phyloP scores from a whole-genome alignment of 2,113 vertebrate species.

The Macrotis lagotis region DNA sequence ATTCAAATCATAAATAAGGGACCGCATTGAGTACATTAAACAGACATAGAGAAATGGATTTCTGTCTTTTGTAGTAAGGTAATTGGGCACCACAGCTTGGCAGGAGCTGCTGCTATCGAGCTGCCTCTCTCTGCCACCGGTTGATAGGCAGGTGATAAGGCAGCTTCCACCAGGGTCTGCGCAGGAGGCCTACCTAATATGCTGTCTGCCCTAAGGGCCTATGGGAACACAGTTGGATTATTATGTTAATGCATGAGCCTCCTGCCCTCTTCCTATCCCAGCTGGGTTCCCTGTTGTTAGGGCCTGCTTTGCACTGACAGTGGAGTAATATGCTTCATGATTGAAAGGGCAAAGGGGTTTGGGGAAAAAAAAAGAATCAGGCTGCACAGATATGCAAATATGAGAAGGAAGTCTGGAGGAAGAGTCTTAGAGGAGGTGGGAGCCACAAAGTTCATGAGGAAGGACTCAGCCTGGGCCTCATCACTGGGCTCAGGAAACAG shows the following conservation, averaged over 20 bases:
- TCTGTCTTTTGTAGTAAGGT: constrained; percentile 76
- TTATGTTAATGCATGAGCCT: constrained; percentile 99
- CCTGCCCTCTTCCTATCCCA: constrained; percentile 98
- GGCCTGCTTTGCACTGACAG: constrained; percentile 99
- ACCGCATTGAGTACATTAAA: constrained; percentile 63
- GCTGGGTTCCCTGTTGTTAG: constrained; percentile 97
- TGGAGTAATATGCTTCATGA: constrained; percentile 99
- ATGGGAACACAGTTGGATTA: constrained; percentile 97
- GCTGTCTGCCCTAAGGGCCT: constrained; percentile 98
- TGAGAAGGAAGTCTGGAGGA: constrained; percentile 80
- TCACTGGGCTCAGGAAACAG: constrained; percentile 72
- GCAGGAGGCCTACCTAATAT: constrained; percentile 95
- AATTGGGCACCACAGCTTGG: constrained; percentile 79
- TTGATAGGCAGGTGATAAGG: constrained; percentile 92
- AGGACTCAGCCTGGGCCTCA: constrained; percentile 74
- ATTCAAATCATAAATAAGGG: constrained; percentile 56
- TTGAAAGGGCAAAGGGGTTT: constrained; percentile 99
- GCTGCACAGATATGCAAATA: constrained; percentile 92
- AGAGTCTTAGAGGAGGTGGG: constrained; percentile 66
- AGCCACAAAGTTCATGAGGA: constrained; percentile 79
- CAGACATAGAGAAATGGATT: constrained; percentile 69
- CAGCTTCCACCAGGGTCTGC: constrained; percentile 87
- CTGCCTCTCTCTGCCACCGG: constrained; percentile 89
- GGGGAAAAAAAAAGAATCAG: constrained; percentile 86
- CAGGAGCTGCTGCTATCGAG: constrained; percentile 79